Percentiles rank a stretch among this genome's conserved stretches.
Conservation (phyloP, 2,113 vertebrate species). For the Egretta garzetta region DNA sequence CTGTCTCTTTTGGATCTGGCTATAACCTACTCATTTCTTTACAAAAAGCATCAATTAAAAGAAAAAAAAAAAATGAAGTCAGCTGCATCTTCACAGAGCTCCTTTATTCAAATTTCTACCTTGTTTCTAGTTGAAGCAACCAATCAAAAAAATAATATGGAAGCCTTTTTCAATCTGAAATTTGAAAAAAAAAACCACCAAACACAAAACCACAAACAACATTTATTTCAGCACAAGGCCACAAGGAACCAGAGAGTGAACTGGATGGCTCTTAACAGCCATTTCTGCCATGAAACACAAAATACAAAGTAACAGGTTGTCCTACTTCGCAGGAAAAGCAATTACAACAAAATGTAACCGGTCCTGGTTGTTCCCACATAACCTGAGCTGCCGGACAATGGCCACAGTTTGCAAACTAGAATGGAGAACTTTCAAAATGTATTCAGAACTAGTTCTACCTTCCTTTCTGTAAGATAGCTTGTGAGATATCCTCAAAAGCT, state of each 20-base stretch:
- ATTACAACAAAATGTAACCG: not conserved
- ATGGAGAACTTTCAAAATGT: not conserved
- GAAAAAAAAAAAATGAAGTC: not conserved
- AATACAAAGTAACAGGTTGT: not conserved
- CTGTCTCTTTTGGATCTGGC: not conserved
- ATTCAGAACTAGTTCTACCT: not conserved
- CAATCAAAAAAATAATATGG: not conserved
- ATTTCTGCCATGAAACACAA: not conserved
- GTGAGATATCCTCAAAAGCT: not conserved
- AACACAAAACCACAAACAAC: not conserved
- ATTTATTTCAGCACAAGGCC: not conserved
- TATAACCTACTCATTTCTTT: not conserved
- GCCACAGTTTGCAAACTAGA: not conserved
- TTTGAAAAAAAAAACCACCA: not conserved
- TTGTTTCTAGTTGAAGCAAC: not conserved
- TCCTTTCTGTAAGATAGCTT: not conserved
- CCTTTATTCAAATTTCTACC: not conserved
- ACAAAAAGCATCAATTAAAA: not conserved
- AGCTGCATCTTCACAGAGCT: not conserved
- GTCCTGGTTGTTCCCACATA: not conserved
- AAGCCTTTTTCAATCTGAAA: not conserved
- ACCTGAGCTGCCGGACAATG: fast-evolving
- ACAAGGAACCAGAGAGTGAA: not conserved
- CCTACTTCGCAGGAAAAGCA: not conserved
- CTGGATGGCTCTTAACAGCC: not conserved